Conservation (phyloP, 2,888 invertebrate genomes). For the Drosophila mettleri region DNA sequence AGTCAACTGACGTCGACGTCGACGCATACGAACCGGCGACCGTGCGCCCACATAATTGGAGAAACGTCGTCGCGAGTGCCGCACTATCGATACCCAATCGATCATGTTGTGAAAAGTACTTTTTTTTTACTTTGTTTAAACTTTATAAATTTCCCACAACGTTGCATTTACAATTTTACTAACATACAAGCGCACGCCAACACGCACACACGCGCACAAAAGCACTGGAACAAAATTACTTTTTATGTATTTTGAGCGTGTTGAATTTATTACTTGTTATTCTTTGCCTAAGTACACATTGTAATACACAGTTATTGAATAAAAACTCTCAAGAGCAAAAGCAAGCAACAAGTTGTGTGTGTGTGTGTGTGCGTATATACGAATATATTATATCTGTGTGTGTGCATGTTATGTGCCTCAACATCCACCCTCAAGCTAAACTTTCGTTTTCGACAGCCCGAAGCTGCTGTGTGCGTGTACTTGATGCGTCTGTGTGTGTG, state of each 20-base stretch:
- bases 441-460: neutral
- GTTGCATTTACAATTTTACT: conserved; percentile 17
- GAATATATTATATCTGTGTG: neutral
- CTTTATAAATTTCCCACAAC: conserved; percentile 13
- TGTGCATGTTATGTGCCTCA: neutral
- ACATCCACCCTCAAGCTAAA: neutral
- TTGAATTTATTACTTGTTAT: conserved; percentile 8
- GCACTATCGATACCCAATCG: conserved; percentile 91
- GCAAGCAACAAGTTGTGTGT: conserved; percentile 49
- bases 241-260: conserved; percentile 6
- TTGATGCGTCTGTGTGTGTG: conserved; percentile 8
- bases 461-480: conserved; percentile 1
- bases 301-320: conserved; percentile 18
- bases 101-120: conserved; percentile 86
- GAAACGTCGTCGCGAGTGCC: conserved; percentile 89
- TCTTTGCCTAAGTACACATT: conserved; percentile 13
- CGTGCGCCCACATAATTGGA: conserved; percentile 90
- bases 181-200: neutral
- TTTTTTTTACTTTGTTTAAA: conserved; percentile 16
- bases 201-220: neutral
- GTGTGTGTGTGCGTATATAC: neutral
- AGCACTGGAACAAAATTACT: conserved; percentile 2
- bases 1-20: conserved; percentile 83
- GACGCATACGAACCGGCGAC: conserved; percentile 87
- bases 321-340: conserved; percentile 3